Evolutionary conservation across 64 coral and sea anemone species (phyloP).

Genomic region (Montipora efflorescens): DNA sequence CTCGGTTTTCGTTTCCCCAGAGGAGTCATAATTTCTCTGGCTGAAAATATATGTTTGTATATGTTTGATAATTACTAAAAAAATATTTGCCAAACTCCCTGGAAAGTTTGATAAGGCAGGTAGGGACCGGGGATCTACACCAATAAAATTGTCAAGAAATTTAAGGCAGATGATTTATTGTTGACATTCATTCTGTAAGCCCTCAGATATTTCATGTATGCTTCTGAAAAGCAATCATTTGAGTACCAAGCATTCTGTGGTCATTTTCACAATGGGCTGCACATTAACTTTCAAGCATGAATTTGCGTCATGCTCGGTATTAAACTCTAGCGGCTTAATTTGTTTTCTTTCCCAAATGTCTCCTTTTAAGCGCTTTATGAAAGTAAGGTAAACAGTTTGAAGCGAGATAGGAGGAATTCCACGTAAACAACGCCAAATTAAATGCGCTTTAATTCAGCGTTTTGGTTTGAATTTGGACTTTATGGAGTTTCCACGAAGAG

Average conservation of each 20-base stretch:
- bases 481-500: background rate
- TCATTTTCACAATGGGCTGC: background rate
- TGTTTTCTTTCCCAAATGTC: background rate
- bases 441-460: background rate
- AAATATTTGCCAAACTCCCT: background rate
- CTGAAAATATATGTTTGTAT: background rate
- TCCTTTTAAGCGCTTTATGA: conserved; percentile 4
- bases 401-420: background rate
- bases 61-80: background rate
- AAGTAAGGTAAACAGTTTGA: conserved; percentile 3
- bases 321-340: background rate
- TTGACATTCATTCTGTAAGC: background rate
- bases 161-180: background rate
- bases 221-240: background rate
- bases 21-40: background rate
- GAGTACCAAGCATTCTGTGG: background rate
- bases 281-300: background rate
- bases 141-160: background rate
- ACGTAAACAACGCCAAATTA: background rate
- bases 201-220: background rate
- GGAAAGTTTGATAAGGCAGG: background rate
- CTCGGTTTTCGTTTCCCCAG: background rate
- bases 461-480: background rate
- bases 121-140: background rate
- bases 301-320: background rate